Percentiles rank a stretch among this genome's conserved stretches.
Conservation (phyloP, 2,888 invertebrate genomes). For the Stramonita haemastoma region DNA sequence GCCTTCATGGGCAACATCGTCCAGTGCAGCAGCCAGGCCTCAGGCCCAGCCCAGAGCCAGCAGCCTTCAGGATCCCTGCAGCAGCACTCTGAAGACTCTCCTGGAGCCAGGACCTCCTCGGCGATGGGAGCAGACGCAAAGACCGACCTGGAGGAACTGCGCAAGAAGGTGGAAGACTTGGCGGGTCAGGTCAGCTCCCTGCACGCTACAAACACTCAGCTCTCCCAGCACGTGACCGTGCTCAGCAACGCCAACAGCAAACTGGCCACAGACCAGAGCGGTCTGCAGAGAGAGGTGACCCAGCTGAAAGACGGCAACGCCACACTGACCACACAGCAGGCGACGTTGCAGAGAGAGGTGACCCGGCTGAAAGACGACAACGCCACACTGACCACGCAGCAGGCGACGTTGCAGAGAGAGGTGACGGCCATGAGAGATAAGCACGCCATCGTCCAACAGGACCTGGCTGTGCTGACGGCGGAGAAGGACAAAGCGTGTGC, state of each 20-base stretch:
- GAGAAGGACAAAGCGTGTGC: constrained; percentile 1
- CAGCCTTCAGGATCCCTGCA: neutral
- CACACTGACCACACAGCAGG: too few species aligned
- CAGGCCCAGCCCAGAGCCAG: neutral
- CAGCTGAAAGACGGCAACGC: too few species aligned
- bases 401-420: neutral
- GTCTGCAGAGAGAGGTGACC: too few species aligned
- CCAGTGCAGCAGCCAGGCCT: neutral
- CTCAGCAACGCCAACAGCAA: neutral
- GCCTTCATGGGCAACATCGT: neutral
- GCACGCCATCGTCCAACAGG: neutral
- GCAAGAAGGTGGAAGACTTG: neutral
- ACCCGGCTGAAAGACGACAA: neutral
- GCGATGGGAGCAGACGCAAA: neutral
- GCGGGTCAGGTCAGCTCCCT: neutral
- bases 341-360: neutral
- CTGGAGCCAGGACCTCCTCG: neutral
- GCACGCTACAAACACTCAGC: neutral
- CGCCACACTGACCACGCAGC: neutral
- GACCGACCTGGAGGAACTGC: constrained; percentile 4
- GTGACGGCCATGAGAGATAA: neutral
- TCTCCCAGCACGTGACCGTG: neutral
- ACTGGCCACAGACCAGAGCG: neutral
- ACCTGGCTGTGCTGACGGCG: neutral
- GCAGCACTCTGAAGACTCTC: neutral